Base-by-base conservation (phyloP, 2,797 vertebrate species). In the Aplochiton taeniatus region DNA sequence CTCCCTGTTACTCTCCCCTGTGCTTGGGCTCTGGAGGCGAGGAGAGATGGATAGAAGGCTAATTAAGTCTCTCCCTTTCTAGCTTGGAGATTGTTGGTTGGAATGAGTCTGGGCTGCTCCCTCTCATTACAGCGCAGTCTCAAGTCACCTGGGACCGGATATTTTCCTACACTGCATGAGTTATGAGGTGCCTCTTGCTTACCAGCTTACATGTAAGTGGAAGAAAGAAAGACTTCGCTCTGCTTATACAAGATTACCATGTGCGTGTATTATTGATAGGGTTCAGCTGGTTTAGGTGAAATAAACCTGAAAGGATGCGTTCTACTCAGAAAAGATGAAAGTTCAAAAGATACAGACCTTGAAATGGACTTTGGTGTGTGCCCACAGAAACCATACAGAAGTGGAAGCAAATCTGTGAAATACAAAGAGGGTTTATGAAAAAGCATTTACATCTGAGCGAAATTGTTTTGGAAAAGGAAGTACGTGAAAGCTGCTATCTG, bases 61-160 rank as follows among this genome's bases (percentile, higher is more conserved):
- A 85, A 77, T 65, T 69, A 64, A 75, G 76, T 59, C 48, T 64
- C 60, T 63, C 65, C 50, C 49, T 14, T 61, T 49, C 16, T 9
- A 49, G 58, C 19, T 8, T 13, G 8, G 12, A 31, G 47, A 61
- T 48, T 61, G 18, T 20, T 20, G 46, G 13, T 9, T 61, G 59
- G 18, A 9, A 20, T 49, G 47, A 61, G n/a, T 31, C 4, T 5
- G 61, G 1, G 5, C 74, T 58, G 68, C n/a, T n/a, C n/a, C n/a
- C 71, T 79, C 80, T 78, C 70, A 62, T 79, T 81, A 82, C 80
- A 77, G 77, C 81, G 74, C 77, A 76, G 72, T 73, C 63, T 65
- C 12, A 57, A 58, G 63, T 72, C 79, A 69, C 74, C 54, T 43
- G 74, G 74, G 80, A 84, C 56, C 44, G 55, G 52, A 68, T 72